Conservation (phyloP, 30 jellyfish, hydroid and myxozoan genomes). For the Clytia hemisphaerica region DNA sequence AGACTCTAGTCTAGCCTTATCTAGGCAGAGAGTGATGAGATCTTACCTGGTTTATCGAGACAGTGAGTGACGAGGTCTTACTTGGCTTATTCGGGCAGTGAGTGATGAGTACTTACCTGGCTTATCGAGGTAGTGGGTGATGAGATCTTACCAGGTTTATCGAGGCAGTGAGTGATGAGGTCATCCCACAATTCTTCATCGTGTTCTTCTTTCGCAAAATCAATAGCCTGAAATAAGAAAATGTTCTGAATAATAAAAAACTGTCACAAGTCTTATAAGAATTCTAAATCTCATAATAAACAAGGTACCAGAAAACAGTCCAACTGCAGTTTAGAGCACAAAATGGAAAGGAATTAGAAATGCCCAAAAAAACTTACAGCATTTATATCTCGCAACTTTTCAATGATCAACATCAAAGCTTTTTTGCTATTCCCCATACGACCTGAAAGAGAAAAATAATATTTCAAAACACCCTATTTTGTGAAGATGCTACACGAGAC, state of each 20-base stretch:
- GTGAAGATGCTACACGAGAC: not conserved
- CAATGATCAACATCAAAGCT: constrained; percentile 76
- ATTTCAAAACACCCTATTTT: not conserved
- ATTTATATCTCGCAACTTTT: constrained; percentile 52
- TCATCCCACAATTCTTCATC: constrained; percentile 90
- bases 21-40: too few species aligned
- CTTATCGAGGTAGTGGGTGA: too few species aligned
- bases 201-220: constrained; percentile 86
- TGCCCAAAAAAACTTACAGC: constrained; percentile 15
- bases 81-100: too few species aligned
- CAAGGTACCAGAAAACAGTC: not conserved
- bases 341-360: not conserved
- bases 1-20: too few species aligned
- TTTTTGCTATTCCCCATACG: constrained; percentile 83
- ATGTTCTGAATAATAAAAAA: too few species aligned
- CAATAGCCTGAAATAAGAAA: constrained; percentile 54
- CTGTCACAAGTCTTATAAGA: too few species aligned
- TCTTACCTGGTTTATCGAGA: too few species aligned
- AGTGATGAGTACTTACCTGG: too few species aligned
- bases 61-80: too few species aligned
- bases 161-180: constrained; percentile 58
- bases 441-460: constrained; percentile 1
- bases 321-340: not conserved
- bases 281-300: too few species aligned
- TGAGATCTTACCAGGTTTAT: constrained; percentile 51